These are phyloP conservation scores for Phodopus roborovskii DNA, from an alignment of 2,113 vertebrate genomes.

Conservation along the genomic window DNA sequence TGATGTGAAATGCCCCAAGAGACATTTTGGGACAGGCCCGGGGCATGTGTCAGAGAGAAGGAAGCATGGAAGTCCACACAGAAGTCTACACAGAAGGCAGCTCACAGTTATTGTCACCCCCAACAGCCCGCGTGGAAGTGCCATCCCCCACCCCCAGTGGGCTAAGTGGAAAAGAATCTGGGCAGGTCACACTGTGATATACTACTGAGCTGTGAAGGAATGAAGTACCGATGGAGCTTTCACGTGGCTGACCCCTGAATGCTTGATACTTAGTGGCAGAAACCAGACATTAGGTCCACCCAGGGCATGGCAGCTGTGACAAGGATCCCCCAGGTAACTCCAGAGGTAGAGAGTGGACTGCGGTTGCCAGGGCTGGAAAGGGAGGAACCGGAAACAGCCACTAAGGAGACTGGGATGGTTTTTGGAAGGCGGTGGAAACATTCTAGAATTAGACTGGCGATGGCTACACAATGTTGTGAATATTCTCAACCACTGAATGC, in stretches of 20 bases:
- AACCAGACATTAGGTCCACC: background rate
- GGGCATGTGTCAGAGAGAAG: accelerated
- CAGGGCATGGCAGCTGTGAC: accelerated
- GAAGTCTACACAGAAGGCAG: accelerated
- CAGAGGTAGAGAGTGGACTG: too few relatives aligned
- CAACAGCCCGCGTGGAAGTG: background rate
- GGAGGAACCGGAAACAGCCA: background rate
- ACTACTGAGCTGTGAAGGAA: accelerated
- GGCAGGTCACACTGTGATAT: accelerated
- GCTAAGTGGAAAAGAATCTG: too few relatives aligned
- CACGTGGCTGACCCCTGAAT: accelerated
- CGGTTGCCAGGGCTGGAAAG: background rate
- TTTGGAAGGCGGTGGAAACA: background rate
- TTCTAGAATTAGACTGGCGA: background rate
- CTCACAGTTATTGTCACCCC: background rate
- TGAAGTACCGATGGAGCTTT: accelerated
- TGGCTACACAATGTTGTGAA: background rate
- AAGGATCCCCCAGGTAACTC: background rate
- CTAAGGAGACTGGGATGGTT: background rate
- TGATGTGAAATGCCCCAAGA: too few relatives aligned
- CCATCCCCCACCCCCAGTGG: too few relatives aligned
- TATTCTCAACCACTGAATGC: background rate
- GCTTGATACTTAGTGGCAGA: accelerated
- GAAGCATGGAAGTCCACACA: accelerated
- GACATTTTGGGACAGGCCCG: background rate